Evolutionary conservation across 1,140 invertebrate species (phyloP), one percentile per base, ranked within the genome.

Genomic region (Calephelis virginiensis): DNA sequence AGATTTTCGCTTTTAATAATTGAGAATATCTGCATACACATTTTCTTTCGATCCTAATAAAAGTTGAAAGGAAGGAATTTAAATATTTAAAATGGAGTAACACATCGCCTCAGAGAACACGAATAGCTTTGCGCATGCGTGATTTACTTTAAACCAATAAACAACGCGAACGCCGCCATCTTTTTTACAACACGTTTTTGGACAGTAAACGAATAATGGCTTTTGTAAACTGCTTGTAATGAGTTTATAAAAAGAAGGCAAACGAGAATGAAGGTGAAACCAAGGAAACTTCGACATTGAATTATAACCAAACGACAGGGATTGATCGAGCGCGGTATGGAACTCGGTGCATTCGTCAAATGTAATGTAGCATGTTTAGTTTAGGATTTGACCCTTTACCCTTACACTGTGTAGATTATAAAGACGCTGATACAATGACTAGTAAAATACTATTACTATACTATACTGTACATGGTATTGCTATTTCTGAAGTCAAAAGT

Each of bases 161-260:
- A 28, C 28, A 12, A 28, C 17, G 53, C 53, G 6, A 28, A 56
- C 53, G 28, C 49, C 12, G 49, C 53, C 53, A 56, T 56, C 28
- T 56, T 56, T 56, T 56, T 28, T 12, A 11, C 8, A 37, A 38
- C 56, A 59, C 28, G 56, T 59, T 59, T 38, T 59, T 8, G 56
- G 56, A 59, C 28, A 59, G 56, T 37, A 12, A 59, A 59, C 37
- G 37, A 59, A 59, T 59, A 17, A 12, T 59, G 28, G 17, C 28
- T 59, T 59, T 59, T 59, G 53, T 59, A 59, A 59, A 59, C 53
- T 17, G 37, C 53, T 38, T 59, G 53, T 59, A 59, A 59, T 59
- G 53, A 59, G 53, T 59, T 37, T n/a, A 59, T 59, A 59, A 59
- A 59, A 59, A 59, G 53, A 59, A 59, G 53, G 53, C 53, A 38